Base-by-base conservation (phyloP, 2,113 vertebrate genomes). In the Pholis gunnellus region DNA sequence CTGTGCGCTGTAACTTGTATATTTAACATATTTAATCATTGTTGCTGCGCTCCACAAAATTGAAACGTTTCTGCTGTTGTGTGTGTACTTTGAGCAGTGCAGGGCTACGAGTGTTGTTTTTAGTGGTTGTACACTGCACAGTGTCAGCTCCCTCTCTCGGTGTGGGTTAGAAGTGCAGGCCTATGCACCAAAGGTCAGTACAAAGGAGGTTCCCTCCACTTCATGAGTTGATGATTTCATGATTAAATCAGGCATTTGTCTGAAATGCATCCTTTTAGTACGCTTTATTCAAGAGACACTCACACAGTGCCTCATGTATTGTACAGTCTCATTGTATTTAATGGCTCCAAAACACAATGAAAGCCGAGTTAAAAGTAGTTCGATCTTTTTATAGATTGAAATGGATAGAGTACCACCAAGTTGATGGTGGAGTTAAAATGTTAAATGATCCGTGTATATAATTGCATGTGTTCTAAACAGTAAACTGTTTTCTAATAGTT, bases 1-100 rank as follows among this genome's bases (percentile, higher is more conserved):
- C 83, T 65, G 66, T 71, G 74, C 75, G 31, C 40, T 6, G 66
- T 31, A 83, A 60, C 78, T 72, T 93, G 88, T 93, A 91, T 93
- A 87, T 94, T 94, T 91, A 92, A 90, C 88, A n/a, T n/a, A n/a
- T n/a, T n/a, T n/a, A 71, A 38, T 83, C 27, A 46, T 86, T 90
- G 85, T 83, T 89, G 88, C 89, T 78, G 59, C 52, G 60, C 72
- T 81, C 83, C 34, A 73, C 75, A 82, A 56, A 87, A 84, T 68
- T 61, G 34, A 46, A 75, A 42, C 22, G 50, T 81, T 83, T 87
- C 66, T 86, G 78, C 86, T 34, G 40, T 80, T 84, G 75, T 88
- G 29, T 88, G 29, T 88, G 85, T 71, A 72, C n/a, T 82, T 79
- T 4, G 5, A 67, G 75, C 59, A 50, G 9, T 71, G 18, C 40